Percentiles rank a stretch among this genome's conserved stretches.
phyloP scores from a whole-genome alignment of 2,113 vertebrate genomes.

The Ursus arctos region DNA sequence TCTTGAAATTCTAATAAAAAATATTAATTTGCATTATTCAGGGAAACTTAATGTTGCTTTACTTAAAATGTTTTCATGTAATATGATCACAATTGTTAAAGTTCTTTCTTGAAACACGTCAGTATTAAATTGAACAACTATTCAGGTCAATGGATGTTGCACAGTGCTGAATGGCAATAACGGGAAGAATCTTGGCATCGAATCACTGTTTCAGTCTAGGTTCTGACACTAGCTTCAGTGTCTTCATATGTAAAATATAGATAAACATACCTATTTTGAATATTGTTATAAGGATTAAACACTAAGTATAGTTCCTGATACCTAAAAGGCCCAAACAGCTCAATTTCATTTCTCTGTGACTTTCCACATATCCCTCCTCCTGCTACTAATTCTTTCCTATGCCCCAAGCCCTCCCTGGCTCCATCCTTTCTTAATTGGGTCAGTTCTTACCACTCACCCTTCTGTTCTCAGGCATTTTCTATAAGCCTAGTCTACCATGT shows the following conservation, averaged over 20 bases:
- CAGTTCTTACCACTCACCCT: not conserved
- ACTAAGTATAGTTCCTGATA: not conserved
- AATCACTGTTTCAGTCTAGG: not conserved
- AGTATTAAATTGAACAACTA: not conserved
- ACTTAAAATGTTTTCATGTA: slow-evolving; percentile 30
- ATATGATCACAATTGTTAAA: slow-evolving; percentile 26
- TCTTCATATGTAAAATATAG: not conserved
- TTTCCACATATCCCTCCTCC: not conserved
- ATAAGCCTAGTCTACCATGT: not conserved
- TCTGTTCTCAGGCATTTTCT: not conserved
- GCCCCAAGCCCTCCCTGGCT: not conserved
- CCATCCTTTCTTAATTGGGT: not conserved
- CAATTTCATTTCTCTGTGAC: not conserved
- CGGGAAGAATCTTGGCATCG: not conserved
- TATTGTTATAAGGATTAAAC: not conserved
- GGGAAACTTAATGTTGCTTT: slow-evolving; percentile 48
- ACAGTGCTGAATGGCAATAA: not conserved
- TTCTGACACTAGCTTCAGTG: slow-evolving; percentile 9
- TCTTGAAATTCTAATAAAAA: slow-evolving; percentile 73
- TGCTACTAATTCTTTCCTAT: not conserved
- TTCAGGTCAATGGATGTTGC: not conserved
- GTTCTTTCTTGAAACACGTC: slow-evolving; percentile 24
- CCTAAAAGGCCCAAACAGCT: not conserved
- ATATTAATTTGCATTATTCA: slow-evolving; percentile 61
- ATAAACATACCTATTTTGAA: not conserved